Evolutionary conservation across 2,797 vertebrate species (phyloP).

Genomic region (Acestrorhynchus altus): DNA sequence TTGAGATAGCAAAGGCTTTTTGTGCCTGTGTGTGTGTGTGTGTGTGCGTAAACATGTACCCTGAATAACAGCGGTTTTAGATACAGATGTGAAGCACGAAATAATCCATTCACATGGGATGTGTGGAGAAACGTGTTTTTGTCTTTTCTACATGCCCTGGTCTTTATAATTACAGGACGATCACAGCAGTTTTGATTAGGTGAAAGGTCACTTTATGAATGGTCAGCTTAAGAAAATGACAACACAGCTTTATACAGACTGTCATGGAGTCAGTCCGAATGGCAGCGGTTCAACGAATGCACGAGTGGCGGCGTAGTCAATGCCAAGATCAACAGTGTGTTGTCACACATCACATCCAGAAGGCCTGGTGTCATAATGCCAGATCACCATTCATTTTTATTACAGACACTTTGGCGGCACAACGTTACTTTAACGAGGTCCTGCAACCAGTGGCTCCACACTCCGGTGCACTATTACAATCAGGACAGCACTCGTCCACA

Average conservation of each 20-base stretch:
- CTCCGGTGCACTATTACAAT: no score
- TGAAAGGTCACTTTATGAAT: conserved; percentile 10
- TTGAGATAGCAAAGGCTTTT: background rate
- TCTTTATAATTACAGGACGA: background rate
- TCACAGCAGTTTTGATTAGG: background rate
- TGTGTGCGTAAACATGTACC: background rate
- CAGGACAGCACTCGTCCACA: no score
- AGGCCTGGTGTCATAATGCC: no score
- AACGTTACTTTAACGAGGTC: no score
- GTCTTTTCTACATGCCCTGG: background rate
- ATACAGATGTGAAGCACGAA: background rate
- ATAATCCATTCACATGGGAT: background rate
- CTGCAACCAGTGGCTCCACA: no score
- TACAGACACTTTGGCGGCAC: no score
- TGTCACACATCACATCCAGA: no score
- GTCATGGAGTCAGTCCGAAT: no score
- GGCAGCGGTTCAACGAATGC: no score
- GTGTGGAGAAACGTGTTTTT: background rate
- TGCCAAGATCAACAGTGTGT: no score
- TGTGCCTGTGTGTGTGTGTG: background rate
- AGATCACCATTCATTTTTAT: no score
- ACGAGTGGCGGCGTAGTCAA: no score
- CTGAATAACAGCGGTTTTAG: background rate
- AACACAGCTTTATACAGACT: conserved; percentile 42
- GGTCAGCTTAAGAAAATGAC: background rate